Evolutionary conservation across 1,140 invertebrate species (phyloP), one percentile per base, ranked within the genome.

Genomic region (Oncopodura yosiiana): DNA sequence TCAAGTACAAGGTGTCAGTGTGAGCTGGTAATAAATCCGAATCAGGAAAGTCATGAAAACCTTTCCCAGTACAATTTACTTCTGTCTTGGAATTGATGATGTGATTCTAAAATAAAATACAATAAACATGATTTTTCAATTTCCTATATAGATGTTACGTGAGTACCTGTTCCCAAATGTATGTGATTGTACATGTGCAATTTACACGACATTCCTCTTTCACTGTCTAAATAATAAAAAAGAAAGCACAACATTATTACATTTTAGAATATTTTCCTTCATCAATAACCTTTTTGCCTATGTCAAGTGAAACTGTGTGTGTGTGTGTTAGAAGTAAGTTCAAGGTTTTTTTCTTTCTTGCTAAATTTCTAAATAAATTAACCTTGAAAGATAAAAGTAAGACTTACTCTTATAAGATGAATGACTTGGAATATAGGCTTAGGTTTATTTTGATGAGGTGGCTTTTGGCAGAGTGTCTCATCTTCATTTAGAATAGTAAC

Each of bases 1-100:
- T 71, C 3, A 81, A 66, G 29, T 72, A 67, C 8, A 81, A 65
- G 5, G 73, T 75, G 11, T 75, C 77, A 2, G 78, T 77, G 55
- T 78, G 74, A 4, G 69, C 65, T 0, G 79, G 79, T 41, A 81
- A 65, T 49, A 69, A 70, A 39, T 61, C 49, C 5, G 79, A 79
- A 49, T 64, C 51, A 4, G 79, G 79, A 60, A 81, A 69, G 56
- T 71, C 66, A 0, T 62, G 69, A 12, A 81, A 66, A 24, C 67
- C 69, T 39, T 71, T 67, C 49, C 71, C 52, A 30, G 73, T 76
- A 53, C 79, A 81, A 60, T 80, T 77, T 30, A 79, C 77, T n/a
- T 49, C 46, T 9, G 53, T 61, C 19, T 61, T 61, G 1, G 58
- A 52, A 44, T 59, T 45, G 18, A 64, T 54, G 1, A 50, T 24